phyloP scores from a whole-genome alignment of 2,797 vertebrate species.

The Brachyalestes nurse region DNA sequence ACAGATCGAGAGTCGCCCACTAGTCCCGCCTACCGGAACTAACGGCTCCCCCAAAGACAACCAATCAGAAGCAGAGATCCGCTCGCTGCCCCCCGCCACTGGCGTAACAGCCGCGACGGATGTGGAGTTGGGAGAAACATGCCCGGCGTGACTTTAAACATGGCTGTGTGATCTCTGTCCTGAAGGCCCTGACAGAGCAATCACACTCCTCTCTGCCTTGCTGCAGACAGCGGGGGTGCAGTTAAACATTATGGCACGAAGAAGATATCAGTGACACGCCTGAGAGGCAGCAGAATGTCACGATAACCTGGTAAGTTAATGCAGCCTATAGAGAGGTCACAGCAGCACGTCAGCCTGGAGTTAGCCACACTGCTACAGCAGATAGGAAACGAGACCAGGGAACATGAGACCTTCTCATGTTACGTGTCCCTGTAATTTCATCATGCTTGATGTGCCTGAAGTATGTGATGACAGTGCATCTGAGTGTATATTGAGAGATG shows the following conservation, averaged over 20 bases:
- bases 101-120: slow-evolving; percentile 50
- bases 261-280: neutral
- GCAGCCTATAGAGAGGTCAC: slow-evolving; percentile 37
- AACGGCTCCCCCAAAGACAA: neutral
- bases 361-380: neutral
- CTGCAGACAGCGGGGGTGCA: neutral
- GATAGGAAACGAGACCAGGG: neutral
- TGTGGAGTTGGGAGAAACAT: neutral
- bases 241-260: too few species aligned
- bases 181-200: neutral
- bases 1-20: neutral
- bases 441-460: neutral
- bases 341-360: neutral
- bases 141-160: slow-evolving; percentile 19
- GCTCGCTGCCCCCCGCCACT: too few species aligned
- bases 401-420: neutral
- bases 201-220: neutral
- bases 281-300: slow-evolving; percentile 15
- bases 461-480: neutral
- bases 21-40: neutral
- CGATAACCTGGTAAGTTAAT: slow-evolving; percentile 46
- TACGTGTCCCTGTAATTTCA: neutral
- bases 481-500: neutral
- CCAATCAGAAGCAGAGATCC: slow-evolving; percentile 65
- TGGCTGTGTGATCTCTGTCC: neutral